These are phyloP conservation scores for Brachionus asplanchnoidis DNA, from an alignment of 1,140 invertebrate genomes.

Conservation along the genomic window DNA sequence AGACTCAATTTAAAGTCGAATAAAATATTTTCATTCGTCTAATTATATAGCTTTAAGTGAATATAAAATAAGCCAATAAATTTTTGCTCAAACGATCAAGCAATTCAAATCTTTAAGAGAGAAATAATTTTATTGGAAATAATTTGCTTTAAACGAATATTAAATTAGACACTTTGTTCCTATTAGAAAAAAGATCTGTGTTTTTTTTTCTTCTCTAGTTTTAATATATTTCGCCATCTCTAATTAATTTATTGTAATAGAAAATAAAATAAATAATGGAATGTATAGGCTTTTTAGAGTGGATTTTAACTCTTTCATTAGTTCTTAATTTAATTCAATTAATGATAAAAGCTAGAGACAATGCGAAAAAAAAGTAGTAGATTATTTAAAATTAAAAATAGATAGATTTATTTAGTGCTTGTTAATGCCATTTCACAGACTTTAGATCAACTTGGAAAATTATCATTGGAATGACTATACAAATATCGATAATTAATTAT, in stretches of 20 bases:
- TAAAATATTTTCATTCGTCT: background rate
- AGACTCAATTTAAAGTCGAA: background rate
- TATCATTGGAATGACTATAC: background rate
- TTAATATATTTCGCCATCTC: background rate
- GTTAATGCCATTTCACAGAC: background rate
- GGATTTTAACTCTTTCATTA: background rate
- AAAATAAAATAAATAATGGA: background rate
- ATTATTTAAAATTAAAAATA: constrained; percentile 1
- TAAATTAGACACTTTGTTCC: constrained; percentile 28
- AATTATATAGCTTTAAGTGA: background rate
- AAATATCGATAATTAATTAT: too few species aligned
- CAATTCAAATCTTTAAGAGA: background rate
- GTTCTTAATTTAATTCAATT: constrained; percentile 35
- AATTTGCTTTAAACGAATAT: constrained; percentile 25
- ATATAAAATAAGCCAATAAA: background rate
- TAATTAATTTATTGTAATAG: constrained; percentile 34
- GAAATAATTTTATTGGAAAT: constrained; percentile 31
- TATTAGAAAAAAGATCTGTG: background rate
- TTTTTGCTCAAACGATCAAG: constrained; percentile 15
- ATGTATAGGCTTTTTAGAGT: background rate
- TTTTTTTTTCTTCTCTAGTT: background rate
- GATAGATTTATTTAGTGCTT: background rate
- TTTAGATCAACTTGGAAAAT: background rate
- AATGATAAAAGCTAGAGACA: background rate
- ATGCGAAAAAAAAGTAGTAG: background rate